phyloP scores from a whole-genome alignment of 1,140 invertebrate species.

The Drosophila azteca region DNA sequence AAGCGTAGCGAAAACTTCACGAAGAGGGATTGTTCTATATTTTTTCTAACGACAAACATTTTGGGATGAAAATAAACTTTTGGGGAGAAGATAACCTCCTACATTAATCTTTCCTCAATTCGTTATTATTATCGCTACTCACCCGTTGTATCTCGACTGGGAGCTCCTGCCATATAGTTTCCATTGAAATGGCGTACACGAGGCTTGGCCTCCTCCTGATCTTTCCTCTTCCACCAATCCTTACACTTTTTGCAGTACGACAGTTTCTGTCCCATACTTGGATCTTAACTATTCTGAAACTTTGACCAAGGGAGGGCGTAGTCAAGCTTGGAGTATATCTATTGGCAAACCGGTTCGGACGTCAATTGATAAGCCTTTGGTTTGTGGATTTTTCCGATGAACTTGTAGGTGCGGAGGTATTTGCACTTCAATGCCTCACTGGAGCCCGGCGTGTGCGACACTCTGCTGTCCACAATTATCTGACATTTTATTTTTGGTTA shows the following conservation, averaged over 20 bases:
- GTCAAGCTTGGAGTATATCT: constrained; percentile 4
- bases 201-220: constrained; percentile 17
- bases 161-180: constrained; percentile 25
- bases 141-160: constrained; percentile 24
- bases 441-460: neutral
- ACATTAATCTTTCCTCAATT: too few relatives aligned
- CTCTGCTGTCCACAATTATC: constrained; percentile 18
- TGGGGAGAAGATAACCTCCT: too few relatives aligned
- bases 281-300: neutral
- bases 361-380: constrained; percentile 33
- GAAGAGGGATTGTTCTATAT: too few relatives aligned
- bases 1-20: too few relatives aligned
- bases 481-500: constrained; percentile 20
- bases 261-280: constrained; percentile 37
- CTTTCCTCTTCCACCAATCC: constrained; percentile 14
- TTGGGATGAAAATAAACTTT: too few relatives aligned
- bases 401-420: constrained; percentile 33
- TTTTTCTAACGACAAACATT: too few relatives aligned
- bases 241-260: constrained; percentile 19
- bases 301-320: constrained; percentile 8
- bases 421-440: constrained; percentile 18
- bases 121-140: neutral
- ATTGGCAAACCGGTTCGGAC: constrained; percentile 33
- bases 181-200: constrained; percentile 42
- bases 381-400: constrained; percentile 24